Conservation (phyloP, 2,797 vertebrate genomes). For the Toxotes lorentzi region DNA sequence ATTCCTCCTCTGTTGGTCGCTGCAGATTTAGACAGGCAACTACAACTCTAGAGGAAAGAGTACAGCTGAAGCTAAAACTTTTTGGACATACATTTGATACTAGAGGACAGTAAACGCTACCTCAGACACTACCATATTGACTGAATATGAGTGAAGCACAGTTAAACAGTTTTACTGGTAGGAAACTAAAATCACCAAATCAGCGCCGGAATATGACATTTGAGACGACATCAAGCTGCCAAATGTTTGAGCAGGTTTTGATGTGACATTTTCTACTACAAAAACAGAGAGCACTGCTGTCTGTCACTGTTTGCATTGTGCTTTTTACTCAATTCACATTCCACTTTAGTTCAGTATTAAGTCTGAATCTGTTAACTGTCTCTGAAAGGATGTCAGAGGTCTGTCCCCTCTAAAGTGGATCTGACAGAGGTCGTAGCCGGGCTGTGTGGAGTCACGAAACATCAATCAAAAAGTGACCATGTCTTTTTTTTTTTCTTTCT, state of each 20-base stretch:
- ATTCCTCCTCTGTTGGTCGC: neutral
- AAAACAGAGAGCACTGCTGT: neutral
- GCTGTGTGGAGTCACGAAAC: neutral
- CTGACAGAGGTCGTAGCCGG: neutral
- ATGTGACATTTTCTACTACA: slow-evolving; percentile 4
- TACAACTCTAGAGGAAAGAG: neutral
- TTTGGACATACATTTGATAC: neutral
- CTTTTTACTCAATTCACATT: slow-evolving; percentile 1
- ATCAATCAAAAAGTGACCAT: neutral
- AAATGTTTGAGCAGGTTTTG: neutral
- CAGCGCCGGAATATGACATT: neutral
- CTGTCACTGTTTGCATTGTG: neutral
- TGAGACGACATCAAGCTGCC: neutral
- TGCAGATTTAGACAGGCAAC: neutral
- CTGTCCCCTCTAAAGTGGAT: neutral
- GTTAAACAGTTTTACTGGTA: too few relatives aligned
- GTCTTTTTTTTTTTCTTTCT: neutral
- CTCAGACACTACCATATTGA: neutral
- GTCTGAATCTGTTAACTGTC: neutral
- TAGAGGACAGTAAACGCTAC: too few relatives aligned
- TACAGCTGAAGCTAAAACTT: neutral
- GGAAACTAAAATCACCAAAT: neutral
- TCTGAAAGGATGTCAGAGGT: neutral
- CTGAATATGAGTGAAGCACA: neutral
- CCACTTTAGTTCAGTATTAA: neutral